Base-by-base conservation (phyloP, 1,140 invertebrate genomes). In the Copidosoma floridanum region DNA sequence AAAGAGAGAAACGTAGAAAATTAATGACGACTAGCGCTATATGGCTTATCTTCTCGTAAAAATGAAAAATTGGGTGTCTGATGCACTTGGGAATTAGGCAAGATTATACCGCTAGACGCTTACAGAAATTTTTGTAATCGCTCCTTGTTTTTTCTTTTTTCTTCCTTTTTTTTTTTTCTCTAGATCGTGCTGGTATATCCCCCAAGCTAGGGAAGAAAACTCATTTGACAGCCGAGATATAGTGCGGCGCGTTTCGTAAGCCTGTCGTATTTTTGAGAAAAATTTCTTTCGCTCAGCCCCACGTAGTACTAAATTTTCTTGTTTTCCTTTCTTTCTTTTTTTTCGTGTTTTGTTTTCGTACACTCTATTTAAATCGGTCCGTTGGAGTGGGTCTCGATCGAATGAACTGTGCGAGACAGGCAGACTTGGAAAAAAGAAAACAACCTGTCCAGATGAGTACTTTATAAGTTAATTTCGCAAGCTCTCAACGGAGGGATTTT, bases 81-180 rank as follows among this genome's bases (percentile, higher is more conserved):
- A 38, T 24, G 48, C 16, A 46, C 21, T 23, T 51, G 35, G 20
- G 46, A 57, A 58, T 58, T 51, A 58, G 47, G 16, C 20, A 38
- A 58, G 46, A 59, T 59, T 52, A 59, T n/a, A n/a, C 51, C 27
- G 7, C 11, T 21, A 41, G 46, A 24, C 12, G 14, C 40, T 7
- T 18, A 4, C n/a, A 26, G 38, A 52, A 52, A 52, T 59, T 59
- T 59, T 59, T 59, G 50, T 57, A 52, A 59, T 59, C 48, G 27
- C 18, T 37, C 18, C n/a, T n/a, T n/a, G 16, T 40, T 46, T 27
- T n/a, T n/a, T n/a, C n/a, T n/a, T n/a, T n/a, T n/a, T n/a, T n/a
- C n/a, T n/a, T n/a, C n/a, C n/a, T n/a, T n/a, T n/a, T n/a, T n/a
- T n/a, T n/a, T n/a, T n/a, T n/a, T n/a, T n/a, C n/a, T n/a, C n/a